A percentile compares a stretch with the other conserved stretches of the same genome.
Evolutionary conservation across 1,140 invertebrate genomes (phyloP).

Genomic region (Drosophila oshimai): DNA sequence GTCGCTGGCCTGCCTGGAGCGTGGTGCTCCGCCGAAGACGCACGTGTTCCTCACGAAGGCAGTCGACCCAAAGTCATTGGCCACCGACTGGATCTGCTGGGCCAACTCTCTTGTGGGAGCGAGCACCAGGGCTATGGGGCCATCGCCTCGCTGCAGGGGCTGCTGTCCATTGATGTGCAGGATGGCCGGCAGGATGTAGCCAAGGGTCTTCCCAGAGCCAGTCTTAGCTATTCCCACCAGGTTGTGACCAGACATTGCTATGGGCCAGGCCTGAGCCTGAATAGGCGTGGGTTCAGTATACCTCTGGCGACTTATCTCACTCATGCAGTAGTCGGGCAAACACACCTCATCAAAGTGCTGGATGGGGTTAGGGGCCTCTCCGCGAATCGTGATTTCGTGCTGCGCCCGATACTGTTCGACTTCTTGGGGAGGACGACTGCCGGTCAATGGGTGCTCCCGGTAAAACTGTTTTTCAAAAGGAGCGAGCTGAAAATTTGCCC

Average conservation of each 20-base stretch:
- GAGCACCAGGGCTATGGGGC: constrained; percentile 94
- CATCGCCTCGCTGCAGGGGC: constrained; percentile 91
- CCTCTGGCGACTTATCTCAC: constrained; percentile 86
- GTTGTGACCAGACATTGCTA: constrained; percentile 95
- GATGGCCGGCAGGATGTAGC: constrained; percentile 91
- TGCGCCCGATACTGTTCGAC: constrained; percentile 89
- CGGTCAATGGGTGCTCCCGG: constrained; percentile 89
- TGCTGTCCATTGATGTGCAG: constrained; percentile 97
- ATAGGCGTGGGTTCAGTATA: constrained; percentile 94
- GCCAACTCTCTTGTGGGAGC: constrained; percentile 97
- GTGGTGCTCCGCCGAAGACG: constrained; percentile 97
- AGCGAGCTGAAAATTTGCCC: constrained; percentile 86
- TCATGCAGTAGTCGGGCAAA: constrained; percentile 90
- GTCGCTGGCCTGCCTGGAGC: constrained; percentile 93
- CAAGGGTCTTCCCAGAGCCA: constrained; percentile 94
- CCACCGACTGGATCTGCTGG: constrained; percentile 97
- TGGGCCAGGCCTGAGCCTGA: constrained; percentile 96
- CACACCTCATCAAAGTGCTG: constrained; percentile 91
- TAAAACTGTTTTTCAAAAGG: constrained; percentile 98
- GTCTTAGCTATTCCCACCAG: constrained; percentile 97
- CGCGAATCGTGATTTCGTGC: constrained; percentile 93
- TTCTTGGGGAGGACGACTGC: constrained; percentile 89
- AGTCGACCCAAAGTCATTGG: constrained; percentile 92
- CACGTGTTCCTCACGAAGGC: constrained; percentile 95
- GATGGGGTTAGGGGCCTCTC: constrained; percentile 90